Base-by-base conservation (phyloP, 2,797 vertebrate species). In the Ataeniobius toweri region DNA sequence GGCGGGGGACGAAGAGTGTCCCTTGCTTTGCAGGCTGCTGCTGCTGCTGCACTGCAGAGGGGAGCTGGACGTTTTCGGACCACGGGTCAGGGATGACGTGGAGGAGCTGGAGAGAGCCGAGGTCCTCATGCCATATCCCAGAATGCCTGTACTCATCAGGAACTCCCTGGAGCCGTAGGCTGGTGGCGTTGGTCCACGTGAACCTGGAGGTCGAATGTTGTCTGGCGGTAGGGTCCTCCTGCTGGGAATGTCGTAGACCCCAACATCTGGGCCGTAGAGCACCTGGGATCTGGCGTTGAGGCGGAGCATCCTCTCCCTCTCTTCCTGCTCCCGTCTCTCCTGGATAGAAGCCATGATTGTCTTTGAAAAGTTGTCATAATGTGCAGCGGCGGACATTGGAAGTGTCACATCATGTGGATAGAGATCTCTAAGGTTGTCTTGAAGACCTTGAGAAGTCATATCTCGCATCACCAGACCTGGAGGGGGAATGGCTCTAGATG, bases 281-380 rank as follows among this genome's bases (percentile, higher is more conserved):
- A 65, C 89, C 70, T 91, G 91, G 24, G 88, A 85, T 70, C 89
- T 77, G 76, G 90, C 84, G 75, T 97, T 97, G 0, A 96, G 94
- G 51, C 91, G 96, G 69, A 97, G 94, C 75, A 96, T 94, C 89
- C 96, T 96, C 74, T 97, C 97, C 22, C 96, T 93, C 86, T 98
- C 97, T 81, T 98, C 97, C 89, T 96, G 90, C 87, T 97, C 97
- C 20, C 96, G 95, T 44, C 96, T 95, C 87, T 98, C 97, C 77
- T 97, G 97, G 85, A 99, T 98, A 24, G 98, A 98, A 0, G 97
- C 96, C 97, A 99, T 98, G 87, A 97, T 96, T 78, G 96, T 96
- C 93, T 98, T 97, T 24, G 98, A 96, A 26, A 98, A 95, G 94
- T 95, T 97, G 87, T 99, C 98, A 0, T 98, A 98, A 84, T 96